A percentile compares a stretch with the other conserved stretches of the same genome.
These are phyloP conservation scores for Coremacera marginata DNA, from an alignment of 2,888 invertebrate genomes.

Conservation along the genomic window DNA sequence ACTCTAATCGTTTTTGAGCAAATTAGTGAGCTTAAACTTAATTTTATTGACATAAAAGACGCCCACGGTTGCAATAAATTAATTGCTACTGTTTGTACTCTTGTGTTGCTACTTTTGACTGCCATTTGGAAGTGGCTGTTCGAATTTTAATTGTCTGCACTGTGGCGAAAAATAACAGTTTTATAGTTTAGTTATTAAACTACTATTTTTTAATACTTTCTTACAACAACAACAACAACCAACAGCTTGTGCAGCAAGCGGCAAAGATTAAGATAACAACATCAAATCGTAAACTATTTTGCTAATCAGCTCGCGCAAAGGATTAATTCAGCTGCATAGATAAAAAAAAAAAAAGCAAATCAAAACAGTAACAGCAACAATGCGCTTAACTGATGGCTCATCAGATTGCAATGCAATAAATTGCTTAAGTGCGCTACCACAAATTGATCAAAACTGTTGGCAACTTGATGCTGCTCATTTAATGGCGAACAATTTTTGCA, in stretches of 20 bases:
- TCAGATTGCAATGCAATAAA: constrained; percentile 8
- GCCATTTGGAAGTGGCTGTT: background rate
- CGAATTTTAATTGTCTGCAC: constrained; percentile 12
- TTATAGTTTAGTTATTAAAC: background rate
- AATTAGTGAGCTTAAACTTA: no score
- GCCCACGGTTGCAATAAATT: background rate
- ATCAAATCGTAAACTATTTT: background rate
- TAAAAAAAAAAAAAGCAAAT: background rate
- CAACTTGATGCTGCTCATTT: background rate
- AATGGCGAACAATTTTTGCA: background rate
- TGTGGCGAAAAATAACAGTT: background rate
- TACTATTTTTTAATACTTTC: background rate
- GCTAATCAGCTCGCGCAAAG: background rate
- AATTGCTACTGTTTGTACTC: background rate
- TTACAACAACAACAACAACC: background rate
- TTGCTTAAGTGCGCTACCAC: constrained; percentile 18
- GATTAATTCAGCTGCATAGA: background rate
- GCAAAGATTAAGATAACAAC: no score
- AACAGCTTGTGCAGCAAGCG: background rate
- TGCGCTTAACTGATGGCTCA: background rate
- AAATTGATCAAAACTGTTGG: constrained; percentile 7
- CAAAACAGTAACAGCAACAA: background rate
- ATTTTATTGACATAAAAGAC: no score
- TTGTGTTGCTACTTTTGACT: background rate
- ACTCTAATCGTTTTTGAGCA: no score